Percentiles rank a stretch among this genome's conserved stretches.
Conservation (phyloP, 1,140 invertebrate genomes). For the Eupristina koningsbergeri region DNA sequence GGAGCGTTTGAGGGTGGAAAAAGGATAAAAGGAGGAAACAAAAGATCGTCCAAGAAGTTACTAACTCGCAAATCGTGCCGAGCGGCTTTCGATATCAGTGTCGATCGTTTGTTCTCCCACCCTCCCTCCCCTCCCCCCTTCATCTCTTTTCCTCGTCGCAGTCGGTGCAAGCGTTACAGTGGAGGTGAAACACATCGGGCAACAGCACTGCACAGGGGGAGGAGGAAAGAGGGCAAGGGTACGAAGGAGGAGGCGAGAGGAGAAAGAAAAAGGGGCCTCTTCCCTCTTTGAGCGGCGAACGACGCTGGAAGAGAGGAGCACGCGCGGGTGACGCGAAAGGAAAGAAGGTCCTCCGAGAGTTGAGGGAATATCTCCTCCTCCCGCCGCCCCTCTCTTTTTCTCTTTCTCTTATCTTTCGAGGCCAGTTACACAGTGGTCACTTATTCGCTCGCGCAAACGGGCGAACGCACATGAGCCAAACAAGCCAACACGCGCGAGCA, state of each 20-base stretch:
- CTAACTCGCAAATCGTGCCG: slow-evolving; percentile 59
- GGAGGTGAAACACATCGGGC: background rate
- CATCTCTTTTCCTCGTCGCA: background rate
- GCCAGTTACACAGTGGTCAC: slow-evolving; percentile 46
- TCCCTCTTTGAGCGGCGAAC: background rate
- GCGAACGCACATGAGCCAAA: slow-evolving; percentile 54
- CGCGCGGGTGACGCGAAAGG: slow-evolving; percentile 52
- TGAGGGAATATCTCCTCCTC: slow-evolving; percentile 5
- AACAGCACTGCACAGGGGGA: background rate
- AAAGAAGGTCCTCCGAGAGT: slow-evolving; percentile 50
- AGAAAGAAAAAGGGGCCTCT: background rate
- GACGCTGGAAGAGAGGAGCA: slow-evolving; percentile 34
- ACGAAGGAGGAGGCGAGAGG: slow-evolving; percentile 19
- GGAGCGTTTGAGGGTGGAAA: background rate
- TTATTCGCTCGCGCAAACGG: slow-evolving; percentile 56
- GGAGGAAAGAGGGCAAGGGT: slow-evolving; percentile 15
- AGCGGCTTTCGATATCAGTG: slow-evolving; percentile 61
- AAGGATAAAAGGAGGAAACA: slow-evolving; percentile 36
- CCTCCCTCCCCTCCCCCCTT: slow-evolving; percentile 13
- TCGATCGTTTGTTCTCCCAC: slow-evolving; percentile 60
- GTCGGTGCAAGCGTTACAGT: background rate
- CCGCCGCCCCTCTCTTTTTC: background rate
- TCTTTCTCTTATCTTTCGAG: slow-evolving; percentile 30
- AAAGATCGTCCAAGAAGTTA: slow-evolving; percentile 30
- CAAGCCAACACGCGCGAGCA: slow-evolving; percentile 4